A percentile compares a stretch with the other conserved stretches of the same genome.
These are phyloP conservation scores for Dryoscopus gambensis DNA, from an alignment of 2,113 vertebrate genomes.

Conservation along the genomic window DNA sequence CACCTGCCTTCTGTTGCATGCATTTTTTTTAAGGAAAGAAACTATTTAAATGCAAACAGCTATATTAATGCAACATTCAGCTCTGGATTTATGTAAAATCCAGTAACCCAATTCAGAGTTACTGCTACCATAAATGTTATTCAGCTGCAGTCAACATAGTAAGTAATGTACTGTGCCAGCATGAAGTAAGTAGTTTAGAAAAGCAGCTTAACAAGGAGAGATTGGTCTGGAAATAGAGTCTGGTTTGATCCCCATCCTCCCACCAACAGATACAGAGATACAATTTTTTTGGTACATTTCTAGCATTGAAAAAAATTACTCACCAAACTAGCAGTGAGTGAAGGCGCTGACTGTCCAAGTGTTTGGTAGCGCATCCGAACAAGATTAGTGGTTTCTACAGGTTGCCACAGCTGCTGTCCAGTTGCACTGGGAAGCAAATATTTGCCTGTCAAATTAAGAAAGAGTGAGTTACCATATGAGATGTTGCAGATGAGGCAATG, in stretches of 20 bases:
- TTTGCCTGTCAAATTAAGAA: slow-evolving; percentile 77
- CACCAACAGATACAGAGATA: not conserved
- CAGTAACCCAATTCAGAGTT: not conserved
- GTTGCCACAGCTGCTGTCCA: slow-evolving; percentile 74
- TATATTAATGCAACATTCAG: not conserved
- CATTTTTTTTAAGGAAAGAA: not conserved
- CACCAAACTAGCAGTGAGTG: slow-evolving; percentile 86
- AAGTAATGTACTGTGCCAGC: not conserved
- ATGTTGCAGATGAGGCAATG: not conserved
- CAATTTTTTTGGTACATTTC: not conserved
- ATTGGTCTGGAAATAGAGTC: not conserved
- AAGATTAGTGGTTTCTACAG: slow-evolving; percentile 85
- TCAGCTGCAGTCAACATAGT: not conserved
- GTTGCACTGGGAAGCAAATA: slow-evolving; percentile 82
- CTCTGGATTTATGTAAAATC: not conserved
- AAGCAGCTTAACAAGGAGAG: not conserved
- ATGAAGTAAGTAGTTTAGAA: not conserved
- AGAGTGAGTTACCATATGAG: not conserved
- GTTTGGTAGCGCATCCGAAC: slow-evolving; percentile 87
- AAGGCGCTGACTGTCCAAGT: slow-evolving; percentile 91
- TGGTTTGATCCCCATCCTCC: not conserved
- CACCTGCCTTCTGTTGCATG: not conserved
- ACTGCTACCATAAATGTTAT: not conserved
- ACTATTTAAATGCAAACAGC: not conserved
- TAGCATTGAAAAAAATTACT: slow-evolving; percentile 55